Evolutionary conservation across 2,888 invertebrate species (phyloP).

Genomic region (Aplocera efformata): DNA sequence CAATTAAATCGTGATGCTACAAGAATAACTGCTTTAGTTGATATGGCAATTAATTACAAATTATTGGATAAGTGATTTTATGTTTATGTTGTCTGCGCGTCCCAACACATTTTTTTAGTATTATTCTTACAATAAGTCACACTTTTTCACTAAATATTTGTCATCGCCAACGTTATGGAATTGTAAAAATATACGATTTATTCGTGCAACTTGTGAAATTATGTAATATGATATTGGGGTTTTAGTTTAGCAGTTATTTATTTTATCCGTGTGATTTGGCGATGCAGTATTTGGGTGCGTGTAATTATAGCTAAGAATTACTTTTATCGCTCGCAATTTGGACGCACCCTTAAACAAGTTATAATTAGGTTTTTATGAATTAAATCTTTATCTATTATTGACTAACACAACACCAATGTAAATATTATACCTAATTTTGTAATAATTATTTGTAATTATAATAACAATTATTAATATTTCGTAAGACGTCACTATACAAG

Average conservation of each 20-base stretch:
- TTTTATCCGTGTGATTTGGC: too few species aligned
- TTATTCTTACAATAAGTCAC: slow-evolving; percentile 25
- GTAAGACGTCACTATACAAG: slow-evolving; percentile 14
- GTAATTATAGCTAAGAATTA: too few species aligned
- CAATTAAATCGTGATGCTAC: too few species aligned
- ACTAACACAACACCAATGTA: slow-evolving; percentile 14
- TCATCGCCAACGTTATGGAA: slow-evolving; percentile 26
- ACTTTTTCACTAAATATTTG: slow-evolving; percentile 25
- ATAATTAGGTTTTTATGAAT: too few species aligned
- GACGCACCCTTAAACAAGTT: too few species aligned
- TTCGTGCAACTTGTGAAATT: too few species aligned
- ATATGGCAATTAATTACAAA: too few species aligned
- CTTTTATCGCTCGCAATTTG: too few species aligned
- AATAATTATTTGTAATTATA: slow-evolving; percentile 1
- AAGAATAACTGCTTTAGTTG: too few species aligned
- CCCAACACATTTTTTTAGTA: slow-evolving; percentile 16
- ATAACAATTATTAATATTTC: background rate
- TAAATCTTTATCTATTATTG: background rate
- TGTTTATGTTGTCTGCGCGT: background rate
- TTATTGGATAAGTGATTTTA: too few species aligned
- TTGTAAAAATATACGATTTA: slow-evolving; percentile 36
- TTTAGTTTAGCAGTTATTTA: too few species aligned
- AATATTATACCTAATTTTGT: slow-evolving; percentile 18
- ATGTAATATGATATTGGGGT: too few species aligned
- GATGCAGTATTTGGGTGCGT: slow-evolving; percentile 6